Evolutionary conservation across 2,888 invertebrate genomes (phyloP), one percentile per base, ranked within the genome.

Genomic region (Thyatira batis): DNA sequence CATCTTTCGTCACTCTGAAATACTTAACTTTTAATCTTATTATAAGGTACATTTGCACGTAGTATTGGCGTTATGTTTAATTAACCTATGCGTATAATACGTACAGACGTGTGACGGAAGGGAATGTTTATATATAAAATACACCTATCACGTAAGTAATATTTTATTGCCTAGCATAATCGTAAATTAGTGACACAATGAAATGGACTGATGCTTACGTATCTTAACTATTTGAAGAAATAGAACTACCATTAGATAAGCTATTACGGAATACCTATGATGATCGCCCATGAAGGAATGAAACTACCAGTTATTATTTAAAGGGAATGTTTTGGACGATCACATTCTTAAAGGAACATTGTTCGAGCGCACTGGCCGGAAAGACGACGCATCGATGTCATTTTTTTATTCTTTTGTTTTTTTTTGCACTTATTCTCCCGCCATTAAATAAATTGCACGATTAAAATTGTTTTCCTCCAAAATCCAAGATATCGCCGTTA

Each of bases 41-140:
- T 71, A 70, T 63, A 55, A 68, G 66, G 66, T 58, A 57, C 54
- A 65, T 39, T 39, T 39, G 68, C 70, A 54, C 66, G 54, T 59
- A 61, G 73, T 66, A 69, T 78, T 81, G 78, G 77, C 76, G 75
- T 80, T 74, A 76, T 69, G 58, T 65, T 43, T 57, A 60, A 69
- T 58, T 58, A 53, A 58, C 13, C 59, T 64, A 67, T 48, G 20
- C 11, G 51, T 48, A 49, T 59, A 50, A 61, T 54, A 64, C 52
- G 49, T 55, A 53, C 11, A 54, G 53, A 62, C 55, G 60, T 57
- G 61, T 57, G 54, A 62, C 57, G 61, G 57, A 60, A 57, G 55
- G 58, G 63, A 62, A 65, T 60, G 57, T 17, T 28, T 49, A 58
- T 53, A 51, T 66, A 60, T 50, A 50, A 60, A 8, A 8, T 39